phyloP scores from a whole-genome alignment of 2,113 vertebrate genomes.

The Rissa tridactyla region DNA sequence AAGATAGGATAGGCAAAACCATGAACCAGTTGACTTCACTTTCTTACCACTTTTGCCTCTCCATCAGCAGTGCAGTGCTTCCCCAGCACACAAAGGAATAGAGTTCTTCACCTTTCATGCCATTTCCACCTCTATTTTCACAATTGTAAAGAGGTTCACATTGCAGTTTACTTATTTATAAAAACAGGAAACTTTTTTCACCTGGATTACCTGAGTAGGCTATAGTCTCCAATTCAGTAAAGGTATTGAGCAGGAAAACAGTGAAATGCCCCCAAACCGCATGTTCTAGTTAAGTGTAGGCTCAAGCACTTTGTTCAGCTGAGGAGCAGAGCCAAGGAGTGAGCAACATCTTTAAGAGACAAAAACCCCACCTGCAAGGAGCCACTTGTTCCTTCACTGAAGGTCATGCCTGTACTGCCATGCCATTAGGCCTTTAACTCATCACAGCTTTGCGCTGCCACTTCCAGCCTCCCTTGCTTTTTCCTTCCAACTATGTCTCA shows the following conservation, averaged over 20 bases:
- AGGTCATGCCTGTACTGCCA: accelerated
- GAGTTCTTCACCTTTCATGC: neutral
- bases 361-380: neutral
- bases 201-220: neutral
- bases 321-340: neutral
- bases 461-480: neutral
- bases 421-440: neutral
- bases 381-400: neutral
- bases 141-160: neutral
- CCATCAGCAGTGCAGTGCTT: neutral
- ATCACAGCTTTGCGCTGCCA: neutral
- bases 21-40: neutral
- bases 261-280: neutral
- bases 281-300: neutral
- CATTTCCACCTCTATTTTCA: neutral
- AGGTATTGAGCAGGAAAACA: neutral
- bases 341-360: neutral
- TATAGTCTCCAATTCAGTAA: neutral
- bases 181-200: neutral
- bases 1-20: neutral
- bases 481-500: neutral
- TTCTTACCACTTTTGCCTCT: neutral
- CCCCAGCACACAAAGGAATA: neutral
- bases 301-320: neutral
- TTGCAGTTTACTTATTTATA: neutral